Evolutionary conservation across 2,888 invertebrate genomes (phyloP), one percentile per base, ranked within the genome.

Genomic region (Eudasyphora cyanicolor): DNA sequence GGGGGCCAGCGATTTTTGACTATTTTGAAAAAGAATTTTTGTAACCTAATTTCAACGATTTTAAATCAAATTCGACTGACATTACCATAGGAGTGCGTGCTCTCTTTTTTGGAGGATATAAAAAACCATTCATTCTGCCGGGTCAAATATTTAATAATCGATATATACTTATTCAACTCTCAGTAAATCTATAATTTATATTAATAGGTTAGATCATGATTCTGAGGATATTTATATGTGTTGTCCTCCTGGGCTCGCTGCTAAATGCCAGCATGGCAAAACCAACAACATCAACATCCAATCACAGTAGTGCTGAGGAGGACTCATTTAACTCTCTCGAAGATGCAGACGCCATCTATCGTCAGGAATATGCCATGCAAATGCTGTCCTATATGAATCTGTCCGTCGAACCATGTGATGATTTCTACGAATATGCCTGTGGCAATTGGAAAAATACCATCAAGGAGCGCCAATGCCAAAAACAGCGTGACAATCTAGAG

Each of bases 341-440:
- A 21, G 21, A 32, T 27, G 24, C 51, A 57, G 81, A 78, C 21
- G 57, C 35, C 4, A 79, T 79, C 45, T 76, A 82, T 32, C 86
- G 86, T 49, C 38, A n/a, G 1, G 51, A 85, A n/a, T 91, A 91
- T 85, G 88, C 89, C 0, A 73, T 73, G 0, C 77, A 86, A 57
- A 88, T 91, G 89, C 71, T 87, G 45, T 88, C 87, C 17, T 91
- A 87, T 35, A 91, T 91, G 91, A 91, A 91, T 77, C 77, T 51
- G 0, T 88, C 87, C 2, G 88, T 89, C 4, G 76, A 87, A 19
- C 91, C 91, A 0, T 91, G 91, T 49, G 88, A 91, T 7, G 89
- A 91, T 70, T 91, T 91, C 74, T 91, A 91, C 51, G 89, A 90
- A 75, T 91, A 87, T 70, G 89, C 91, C 0, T 91, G 91, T 21